Evolutionary conservation across 2,797 vertebrate genomes (phyloP).

Genomic region (Parauchenoglanis punctatus): DNA sequence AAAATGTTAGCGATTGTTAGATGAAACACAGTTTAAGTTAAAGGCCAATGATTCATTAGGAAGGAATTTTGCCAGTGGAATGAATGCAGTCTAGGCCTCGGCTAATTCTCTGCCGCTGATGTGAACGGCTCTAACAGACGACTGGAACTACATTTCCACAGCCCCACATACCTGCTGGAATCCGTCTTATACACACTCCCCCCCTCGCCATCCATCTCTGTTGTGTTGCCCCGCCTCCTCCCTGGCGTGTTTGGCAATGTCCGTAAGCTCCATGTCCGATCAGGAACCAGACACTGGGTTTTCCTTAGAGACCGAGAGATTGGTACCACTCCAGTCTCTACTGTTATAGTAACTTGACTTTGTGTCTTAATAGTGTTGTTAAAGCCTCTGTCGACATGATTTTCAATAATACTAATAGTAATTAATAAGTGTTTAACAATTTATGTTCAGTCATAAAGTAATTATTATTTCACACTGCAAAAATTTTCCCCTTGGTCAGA

Average conservation of each 20-base stretch:
- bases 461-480: background rate
- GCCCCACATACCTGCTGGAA: conserved; percentile 56
- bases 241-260: background rate
- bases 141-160: conserved; percentile 16
- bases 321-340: background rate
- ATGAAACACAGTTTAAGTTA: conserved; percentile 69
- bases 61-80: conserved; percentile 64
- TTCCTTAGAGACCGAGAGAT: background rate
- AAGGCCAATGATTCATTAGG: conserved; percentile 77
- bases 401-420: background rate
- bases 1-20: conserved; percentile 74
- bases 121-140: conserved; percentile 60
- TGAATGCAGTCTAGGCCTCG: conserved; percentile 46
- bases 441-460: background rate
- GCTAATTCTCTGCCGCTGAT: conserved; percentile 24
- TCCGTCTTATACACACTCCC: conserved; percentile 8
- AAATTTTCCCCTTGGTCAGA: background rate
- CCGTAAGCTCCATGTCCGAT: conserved; percentile 12
- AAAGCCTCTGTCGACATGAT: background rate
- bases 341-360: background rate
- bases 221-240: background rate
- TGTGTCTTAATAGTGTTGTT: background rate
- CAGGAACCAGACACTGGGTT: background rate
- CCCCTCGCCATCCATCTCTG: conserved; percentile 5
- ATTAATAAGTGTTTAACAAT: background rate